phyloP scores from a whole-genome alignment of 2,888 invertebrate genomes.

The Seira musarum region DNA sequence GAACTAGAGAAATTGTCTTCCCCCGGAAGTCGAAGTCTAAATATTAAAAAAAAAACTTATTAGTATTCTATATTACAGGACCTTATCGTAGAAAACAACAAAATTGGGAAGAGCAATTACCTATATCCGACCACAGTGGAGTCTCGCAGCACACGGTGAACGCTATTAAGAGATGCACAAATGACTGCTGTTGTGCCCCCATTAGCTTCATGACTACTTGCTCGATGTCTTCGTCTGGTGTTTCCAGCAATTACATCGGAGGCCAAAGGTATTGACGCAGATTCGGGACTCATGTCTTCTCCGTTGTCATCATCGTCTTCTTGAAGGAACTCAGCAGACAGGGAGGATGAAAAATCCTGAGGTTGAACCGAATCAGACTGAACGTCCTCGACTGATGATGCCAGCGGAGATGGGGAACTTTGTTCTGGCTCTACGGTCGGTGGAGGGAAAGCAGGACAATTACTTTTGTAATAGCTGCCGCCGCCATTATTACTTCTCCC shows the following conservation, averaged over 20 bases:
- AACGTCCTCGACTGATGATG: conserved; percentile 43
- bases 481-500: conserved; percentile 32
- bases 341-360: conserved; percentile 52
- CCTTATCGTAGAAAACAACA: no score
- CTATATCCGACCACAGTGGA: conserved; percentile 57
- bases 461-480: conserved; percentile 55
- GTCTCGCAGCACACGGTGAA: conserved; percentile 62
- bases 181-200: conserved; percentile 59
- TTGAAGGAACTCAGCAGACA: conserved; percentile 60
- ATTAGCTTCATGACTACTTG: conserved; percentile 50
- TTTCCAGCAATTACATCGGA: conserved; percentile 51
- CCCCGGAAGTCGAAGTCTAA: conserved; percentile 65
- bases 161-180: conserved; percentile 67
- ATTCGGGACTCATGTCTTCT: conserved; percentile 38
- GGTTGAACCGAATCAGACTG: conserved; percentile 57
- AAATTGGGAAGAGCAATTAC: no score
- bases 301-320: conserved; percentile 40
- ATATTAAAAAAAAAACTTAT: no score
- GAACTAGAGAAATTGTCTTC: conserved; percentile 64
- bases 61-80: no score
- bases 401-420: conserved; percentile 26
- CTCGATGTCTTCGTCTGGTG: conserved; percentile 42
- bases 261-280: conserved; percentile 40
- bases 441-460: conserved; percentile 54
- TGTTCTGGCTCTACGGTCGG: conserved; percentile 25